A percentile compares a stretch with the other conserved stretches of the same genome.
Conservation (phyloP, 1,140 invertebrate species). For the Tetramorium alpestre region DNA sequence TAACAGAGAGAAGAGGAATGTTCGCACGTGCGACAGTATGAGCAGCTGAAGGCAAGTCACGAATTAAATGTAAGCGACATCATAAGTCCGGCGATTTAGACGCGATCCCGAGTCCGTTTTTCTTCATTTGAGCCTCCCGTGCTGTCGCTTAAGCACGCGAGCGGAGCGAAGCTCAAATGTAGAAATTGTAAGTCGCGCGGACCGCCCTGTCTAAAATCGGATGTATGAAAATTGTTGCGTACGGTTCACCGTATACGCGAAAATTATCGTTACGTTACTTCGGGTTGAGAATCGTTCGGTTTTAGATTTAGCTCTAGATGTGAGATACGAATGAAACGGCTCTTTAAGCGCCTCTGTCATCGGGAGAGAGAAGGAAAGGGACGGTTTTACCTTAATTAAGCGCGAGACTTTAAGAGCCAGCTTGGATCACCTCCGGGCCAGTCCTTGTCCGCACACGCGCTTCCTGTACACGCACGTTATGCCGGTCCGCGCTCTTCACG, state of each 20-base stretch:
- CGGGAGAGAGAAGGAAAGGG: not conserved
- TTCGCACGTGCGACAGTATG: not conserved
- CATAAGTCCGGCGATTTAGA: not conserved
- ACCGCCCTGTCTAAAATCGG: not conserved
- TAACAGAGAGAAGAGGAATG: not conserved
- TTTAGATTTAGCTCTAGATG: not conserved
- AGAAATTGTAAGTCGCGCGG: not conserved
- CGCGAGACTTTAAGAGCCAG: slow-evolving; percentile 61
- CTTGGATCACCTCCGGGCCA: slow-evolving; percentile 37
- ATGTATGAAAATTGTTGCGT: not conserved
- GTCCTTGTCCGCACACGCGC: slow-evolving; percentile 42
- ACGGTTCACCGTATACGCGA: not conserved
- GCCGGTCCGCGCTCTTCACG: slow-evolving; percentile 56
- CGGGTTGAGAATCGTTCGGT: not conserved
- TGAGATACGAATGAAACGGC: not conserved
- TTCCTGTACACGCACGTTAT: slow-evolving; percentile 46
- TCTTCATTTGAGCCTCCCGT: not conserved
- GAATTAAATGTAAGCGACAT: not conserved
- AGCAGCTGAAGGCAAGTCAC: not conserved
- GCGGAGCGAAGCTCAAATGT: not conserved
- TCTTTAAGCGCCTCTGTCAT: not conserved
- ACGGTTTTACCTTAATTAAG: slow-evolving; percentile 17
- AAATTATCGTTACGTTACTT: not conserved
- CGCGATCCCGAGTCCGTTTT: not conserved
- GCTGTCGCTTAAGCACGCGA: not conserved